phyloP scores from a whole-genome alignment of 2,888 invertebrate genomes.

The Meloe dianella region DNA sequence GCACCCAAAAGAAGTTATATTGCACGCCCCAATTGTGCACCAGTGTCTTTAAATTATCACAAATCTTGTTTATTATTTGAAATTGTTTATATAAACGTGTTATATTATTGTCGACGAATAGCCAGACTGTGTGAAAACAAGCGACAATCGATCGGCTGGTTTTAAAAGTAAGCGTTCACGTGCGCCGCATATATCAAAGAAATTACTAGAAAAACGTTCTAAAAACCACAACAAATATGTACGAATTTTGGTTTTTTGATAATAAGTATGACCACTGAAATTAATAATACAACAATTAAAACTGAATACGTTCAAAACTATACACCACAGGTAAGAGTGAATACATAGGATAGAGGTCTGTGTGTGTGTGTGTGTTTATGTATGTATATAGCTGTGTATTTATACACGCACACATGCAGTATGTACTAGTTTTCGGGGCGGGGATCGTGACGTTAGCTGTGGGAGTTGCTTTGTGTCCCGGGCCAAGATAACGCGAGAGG shows the following conservation, averaged over 20 bases:
- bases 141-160: conserved; percentile 10
- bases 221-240: conserved; percentile 14
- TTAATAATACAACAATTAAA: conserved; percentile 21
- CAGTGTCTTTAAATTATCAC: conserved; percentile 30
- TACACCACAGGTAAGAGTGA: conserved; percentile 1
- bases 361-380: not conserved
- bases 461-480: conserved; percentile 48
- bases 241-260: conserved; percentile 21
- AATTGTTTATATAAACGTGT: too few species aligned
- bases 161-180: not conserved
- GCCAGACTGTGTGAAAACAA: conserved; percentile 9
- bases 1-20: conserved; percentile 19
- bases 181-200: not conserved
- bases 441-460: conserved; percentile 43
- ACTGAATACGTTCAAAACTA: conserved; percentile 32
- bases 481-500: conserved; percentile 45
- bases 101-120: too few species aligned
- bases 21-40: conserved; percentile 34
- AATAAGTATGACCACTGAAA: conserved; percentile 27
- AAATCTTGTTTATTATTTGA: too few species aligned
- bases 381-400: not conserved
- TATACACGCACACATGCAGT: not conserved
- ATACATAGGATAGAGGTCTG: not conserved
- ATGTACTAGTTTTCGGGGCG: conserved; percentile 39
- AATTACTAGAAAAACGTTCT: not conserved